phyloP scores from a whole-genome alignment of 2,797 vertebrate species.

The Geotrypetes seraphini region DNA sequence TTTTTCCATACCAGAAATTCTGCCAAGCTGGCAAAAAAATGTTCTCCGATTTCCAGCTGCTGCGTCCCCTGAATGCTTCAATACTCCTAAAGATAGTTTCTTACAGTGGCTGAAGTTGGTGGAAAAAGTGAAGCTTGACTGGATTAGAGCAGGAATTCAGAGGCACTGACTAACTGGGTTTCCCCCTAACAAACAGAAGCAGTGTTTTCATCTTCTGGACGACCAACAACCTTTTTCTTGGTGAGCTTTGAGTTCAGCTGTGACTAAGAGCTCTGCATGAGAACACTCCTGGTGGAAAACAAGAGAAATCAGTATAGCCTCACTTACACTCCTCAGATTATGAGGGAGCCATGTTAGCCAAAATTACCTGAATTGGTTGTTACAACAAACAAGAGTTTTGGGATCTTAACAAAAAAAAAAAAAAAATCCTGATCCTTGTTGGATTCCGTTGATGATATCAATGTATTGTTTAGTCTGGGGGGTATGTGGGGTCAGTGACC shows the following conservation, averaged over 20 bases:
- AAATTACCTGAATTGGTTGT: too few relatives aligned
- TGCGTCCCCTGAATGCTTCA: conserved; percentile 54
- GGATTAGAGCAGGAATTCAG: conserved; percentile 56
- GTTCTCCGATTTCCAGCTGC: conserved; percentile 64
- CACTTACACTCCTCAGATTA: too few relatives aligned
- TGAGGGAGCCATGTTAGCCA: too few relatives aligned
- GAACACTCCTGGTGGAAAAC: conserved; percentile 16
- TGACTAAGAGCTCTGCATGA: conserved; percentile 9
- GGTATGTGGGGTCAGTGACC: too few relatives aligned
- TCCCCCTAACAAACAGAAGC: conserved; percentile 78
- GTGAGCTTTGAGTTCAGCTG: conserved; percentile 24
- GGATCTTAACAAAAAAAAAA: too few relatives aligned
- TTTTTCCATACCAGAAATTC: conserved; percentile 53
- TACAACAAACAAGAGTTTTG: too few relatives aligned
- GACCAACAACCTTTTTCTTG: conserved; percentile 44
- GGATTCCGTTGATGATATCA: too few relatives aligned
- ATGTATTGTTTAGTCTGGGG: too few relatives aligned
- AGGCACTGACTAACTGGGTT: conserved; percentile 60
- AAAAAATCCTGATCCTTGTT: too few relatives aligned
- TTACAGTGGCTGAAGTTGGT: conserved; percentile 38
- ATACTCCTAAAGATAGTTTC: conserved; percentile 68
- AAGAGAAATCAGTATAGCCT: conserved; percentile 13
- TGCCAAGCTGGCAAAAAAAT: conserved; percentile 72
- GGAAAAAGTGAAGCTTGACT: conserved; percentile 68
- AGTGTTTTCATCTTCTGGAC: conserved; percentile 38